Percentiles rank a stretch among this genome's conserved stretches.
phyloP scores from a whole-genome alignment of 2,113 vertebrate genomes.

The Sus scrofa region DNA sequence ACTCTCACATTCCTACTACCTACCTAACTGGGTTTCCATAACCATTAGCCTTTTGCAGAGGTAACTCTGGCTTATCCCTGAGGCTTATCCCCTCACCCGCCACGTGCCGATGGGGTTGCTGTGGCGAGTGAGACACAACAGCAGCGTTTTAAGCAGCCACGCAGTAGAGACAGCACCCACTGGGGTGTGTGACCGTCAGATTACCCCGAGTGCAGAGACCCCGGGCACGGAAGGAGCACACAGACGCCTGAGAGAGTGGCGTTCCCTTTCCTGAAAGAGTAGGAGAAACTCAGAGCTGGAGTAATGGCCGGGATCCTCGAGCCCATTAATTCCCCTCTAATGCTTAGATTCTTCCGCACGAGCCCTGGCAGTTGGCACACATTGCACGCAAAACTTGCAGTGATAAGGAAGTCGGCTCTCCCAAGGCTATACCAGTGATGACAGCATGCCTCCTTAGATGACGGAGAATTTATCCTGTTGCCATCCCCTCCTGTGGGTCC shows the following conservation, averaged over 20 bases:
- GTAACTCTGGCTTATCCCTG: neutral
- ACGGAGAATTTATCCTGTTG: neutral
- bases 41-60: neutral
- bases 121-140: neutral
- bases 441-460: neutral
- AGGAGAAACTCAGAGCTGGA: neutral
- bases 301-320: too few species aligned
- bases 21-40: neutral
- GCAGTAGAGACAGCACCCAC: neutral
- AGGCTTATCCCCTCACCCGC: neutral
- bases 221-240: neutral
- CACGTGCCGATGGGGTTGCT: neutral
- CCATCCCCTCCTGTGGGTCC: neutral
- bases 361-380: neutral
- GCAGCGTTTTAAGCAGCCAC: neutral
- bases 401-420: neutral
- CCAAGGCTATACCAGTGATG: neutral
- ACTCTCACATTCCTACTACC: neutral
- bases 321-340: neutral
- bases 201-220: neutral
- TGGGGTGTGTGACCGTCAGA: neutral
- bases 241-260: neutral
- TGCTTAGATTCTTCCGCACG: neutral
- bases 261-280: neutral
- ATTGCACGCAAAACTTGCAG: neutral